Evolutionary conservation across 2,888 invertebrate species (phyloP), one percentile per base, ranked within the genome.

Genomic region (Halictus ligatus): DNA sequence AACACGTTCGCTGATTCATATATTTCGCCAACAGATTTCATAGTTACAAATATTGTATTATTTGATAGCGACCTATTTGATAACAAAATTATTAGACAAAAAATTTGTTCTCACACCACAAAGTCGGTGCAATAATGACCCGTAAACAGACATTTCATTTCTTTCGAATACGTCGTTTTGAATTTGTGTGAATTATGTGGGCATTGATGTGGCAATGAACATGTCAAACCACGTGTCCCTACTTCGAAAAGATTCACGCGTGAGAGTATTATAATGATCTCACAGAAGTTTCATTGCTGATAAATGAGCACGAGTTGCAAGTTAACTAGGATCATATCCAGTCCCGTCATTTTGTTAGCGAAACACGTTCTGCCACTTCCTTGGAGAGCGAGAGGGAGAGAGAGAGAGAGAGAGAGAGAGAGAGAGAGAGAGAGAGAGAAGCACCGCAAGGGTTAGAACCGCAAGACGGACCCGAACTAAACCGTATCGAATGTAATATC

Each of bases 331-430:
- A 50, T 74, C 74, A 35, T 12, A 13, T 21, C 50, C 10, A 12
- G 35, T 50, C 35, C 29, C 72, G 72, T 25, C 29, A 29, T 54
- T 54, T 74, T 35, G 50, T 50, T 50, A 50, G 46, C 72, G 75
- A 29, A 67, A 67, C 75, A 48, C 29, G 58, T 73, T 76, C 72
- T 13, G 15, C 25, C 46, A 46, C 75, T 67, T 21, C 73, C 25
- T 67, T 18, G 12, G 71, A n/a, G 43, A 60, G 75, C n/a, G 46
- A 78, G 12, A 5, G 35, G 35, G 35, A 5, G 35, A 35, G 75
- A 21, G 46, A 78, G 12, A 35, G 35, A 5, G 35, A 5, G 35
- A 35, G 46, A 78, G 12, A 35, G 35, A 5, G 35, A 5, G 35
- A 35, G 35, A 35, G 35, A 35, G 35, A 35, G 35, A 35, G 35